Conservation (phyloP, 2,797 vertebrate genomes). For the Protosalanx chinensis region DNA sequence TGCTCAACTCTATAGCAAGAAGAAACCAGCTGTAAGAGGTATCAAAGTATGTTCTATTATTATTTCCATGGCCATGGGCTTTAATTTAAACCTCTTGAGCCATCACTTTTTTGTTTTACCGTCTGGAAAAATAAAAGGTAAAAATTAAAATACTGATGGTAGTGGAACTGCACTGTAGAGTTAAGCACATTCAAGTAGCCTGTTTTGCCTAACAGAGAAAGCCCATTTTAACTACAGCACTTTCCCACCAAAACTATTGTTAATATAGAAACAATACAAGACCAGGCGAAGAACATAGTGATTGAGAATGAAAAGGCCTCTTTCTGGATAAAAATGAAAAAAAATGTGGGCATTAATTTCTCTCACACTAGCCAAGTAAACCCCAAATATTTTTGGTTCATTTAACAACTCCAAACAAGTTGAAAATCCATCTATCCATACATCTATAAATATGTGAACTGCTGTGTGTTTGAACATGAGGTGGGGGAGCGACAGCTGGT, state of each 20-base stretch:
- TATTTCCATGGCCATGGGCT: not conserved
- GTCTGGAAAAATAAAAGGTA: not conserved
- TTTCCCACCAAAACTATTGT: not conserved
- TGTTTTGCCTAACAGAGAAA: not conserved
- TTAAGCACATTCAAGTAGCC: not conserved
- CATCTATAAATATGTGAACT: not conserved
- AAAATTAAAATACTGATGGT: not conserved
- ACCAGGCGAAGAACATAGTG: not conserved
- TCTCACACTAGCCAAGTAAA: too few relatives aligned
- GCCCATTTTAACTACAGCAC: not conserved
- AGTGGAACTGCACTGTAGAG: not conserved
- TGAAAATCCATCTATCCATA: not conserved
- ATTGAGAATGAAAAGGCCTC: not conserved
- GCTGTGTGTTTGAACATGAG: conserved; percentile 12
- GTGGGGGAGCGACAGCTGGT: conserved; percentile 20
- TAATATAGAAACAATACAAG: not conserved
- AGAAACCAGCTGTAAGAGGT: not conserved
- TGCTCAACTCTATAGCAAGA: not conserved
- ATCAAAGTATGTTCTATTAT: not conserved
- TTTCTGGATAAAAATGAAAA: not conserved
- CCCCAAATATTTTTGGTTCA: not conserved
- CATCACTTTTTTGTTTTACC: not conserved
- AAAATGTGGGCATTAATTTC: not conserved
- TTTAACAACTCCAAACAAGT: not conserved
- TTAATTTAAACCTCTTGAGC: not conserved